phyloP scores from a whole-genome alignment of 2,113 vertebrate genomes.

The Cricetomys ansorgei region DNA sequence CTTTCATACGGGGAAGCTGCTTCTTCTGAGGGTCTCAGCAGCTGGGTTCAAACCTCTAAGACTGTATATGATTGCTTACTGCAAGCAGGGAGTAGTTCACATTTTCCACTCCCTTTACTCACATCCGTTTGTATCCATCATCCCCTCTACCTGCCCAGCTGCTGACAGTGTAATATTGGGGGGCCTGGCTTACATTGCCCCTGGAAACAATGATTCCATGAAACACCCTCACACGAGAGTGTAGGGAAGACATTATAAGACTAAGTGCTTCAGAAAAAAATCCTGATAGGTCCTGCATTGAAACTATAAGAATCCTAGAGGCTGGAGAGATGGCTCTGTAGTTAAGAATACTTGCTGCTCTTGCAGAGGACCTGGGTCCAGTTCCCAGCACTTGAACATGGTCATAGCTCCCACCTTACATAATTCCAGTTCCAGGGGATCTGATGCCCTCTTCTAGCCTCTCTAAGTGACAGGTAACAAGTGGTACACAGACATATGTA shows the following conservation, averaged over 20 bases:
- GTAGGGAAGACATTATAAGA: neutral
- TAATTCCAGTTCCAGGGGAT: neutral
- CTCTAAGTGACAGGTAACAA: neutral
- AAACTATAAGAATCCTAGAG: neutral
- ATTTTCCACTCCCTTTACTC: neutral
- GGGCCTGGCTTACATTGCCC: neutral
- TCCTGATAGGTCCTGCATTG: neutral
- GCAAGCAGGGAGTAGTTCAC: neutral
- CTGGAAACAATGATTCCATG: neutral
- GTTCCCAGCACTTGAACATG: neutral
- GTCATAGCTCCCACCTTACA: neutral
- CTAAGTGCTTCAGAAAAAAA: neutral
- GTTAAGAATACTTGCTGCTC: neutral
- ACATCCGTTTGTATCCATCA: neutral
- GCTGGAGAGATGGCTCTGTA: neutral
- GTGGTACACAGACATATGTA: neutral
- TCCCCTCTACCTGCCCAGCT: neutral
- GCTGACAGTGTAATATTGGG: neutral
- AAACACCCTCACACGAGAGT: neutral
- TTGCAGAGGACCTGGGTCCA: neutral
- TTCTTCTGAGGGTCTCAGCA: neutral
- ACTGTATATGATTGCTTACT: neutral
- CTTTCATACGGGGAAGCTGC: neutral
- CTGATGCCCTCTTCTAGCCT: neutral
- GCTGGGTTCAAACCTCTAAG: neutral